Evolutionary conservation across 2,888 invertebrate species (phyloP).

Genomic region (Catocala sponsa): DNA sequence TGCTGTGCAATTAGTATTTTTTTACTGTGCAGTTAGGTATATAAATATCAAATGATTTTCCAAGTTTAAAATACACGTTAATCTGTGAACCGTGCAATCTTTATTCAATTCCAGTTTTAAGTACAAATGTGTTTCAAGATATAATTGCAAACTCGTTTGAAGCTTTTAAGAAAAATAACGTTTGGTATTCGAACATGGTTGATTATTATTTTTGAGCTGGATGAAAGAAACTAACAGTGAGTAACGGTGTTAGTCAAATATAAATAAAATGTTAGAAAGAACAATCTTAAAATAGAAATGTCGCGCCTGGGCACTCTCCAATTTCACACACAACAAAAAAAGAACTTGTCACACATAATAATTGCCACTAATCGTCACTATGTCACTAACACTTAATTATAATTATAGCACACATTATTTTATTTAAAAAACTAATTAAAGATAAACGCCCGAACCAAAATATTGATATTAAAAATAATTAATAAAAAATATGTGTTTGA

Average conservation of each 20-base stretch:
- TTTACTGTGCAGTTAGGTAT: too few species aligned
- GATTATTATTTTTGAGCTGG: too few species aligned
- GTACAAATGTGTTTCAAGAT: too few species aligned
- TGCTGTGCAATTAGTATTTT: too few species aligned
- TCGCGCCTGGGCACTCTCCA: slow-evolving; percentile 59
- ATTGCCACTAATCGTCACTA: slow-evolving; percentile 46
- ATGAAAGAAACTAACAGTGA: slow-evolving; percentile 18
- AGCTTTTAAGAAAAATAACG: too few species aligned
- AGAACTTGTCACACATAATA: slow-evolving; percentile 44
- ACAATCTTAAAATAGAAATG: slow-evolving; percentile 56
- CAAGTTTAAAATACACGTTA: too few species aligned
- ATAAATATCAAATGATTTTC: too few species aligned
- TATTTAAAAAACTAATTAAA: slow-evolving; percentile 11
- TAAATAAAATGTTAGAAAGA: slow-evolving; percentile 48
- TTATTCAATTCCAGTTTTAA: too few species aligned
- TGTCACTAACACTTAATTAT: slow-evolving; percentile 47
- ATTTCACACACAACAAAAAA: slow-evolving; percentile 52
- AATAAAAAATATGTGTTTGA: slow-evolving; percentile 22
- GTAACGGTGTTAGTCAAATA: slow-evolving; percentile 40
- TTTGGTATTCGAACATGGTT: too few species aligned
- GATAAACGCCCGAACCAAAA: slow-evolving; percentile 4
- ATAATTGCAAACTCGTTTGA: too few species aligned
- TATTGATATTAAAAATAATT: slow-evolving; percentile 5
- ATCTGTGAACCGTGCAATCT: too few species aligned
- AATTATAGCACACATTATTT: slow-evolving; percentile 20